Percentiles rank a stretch among this genome's conserved stretches.
These are phyloP conservation scores for Phaetusa simplex DNA, from an alignment of 2,113 vertebrate genomes.

Conservation along the genomic window DNA sequence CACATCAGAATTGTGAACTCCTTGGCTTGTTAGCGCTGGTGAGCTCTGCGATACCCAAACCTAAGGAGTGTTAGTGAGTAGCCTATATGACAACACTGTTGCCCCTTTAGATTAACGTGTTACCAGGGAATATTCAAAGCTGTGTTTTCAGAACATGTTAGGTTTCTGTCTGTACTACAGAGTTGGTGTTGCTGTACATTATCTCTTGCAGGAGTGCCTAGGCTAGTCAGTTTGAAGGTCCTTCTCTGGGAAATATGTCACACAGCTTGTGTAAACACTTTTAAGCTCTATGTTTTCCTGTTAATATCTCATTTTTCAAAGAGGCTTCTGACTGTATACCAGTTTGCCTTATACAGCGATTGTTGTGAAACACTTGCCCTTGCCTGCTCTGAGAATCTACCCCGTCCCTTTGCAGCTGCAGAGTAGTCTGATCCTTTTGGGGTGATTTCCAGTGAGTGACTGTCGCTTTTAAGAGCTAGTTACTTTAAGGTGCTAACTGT, in stretches of 20 bases:
- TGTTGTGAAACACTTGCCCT: not conserved
- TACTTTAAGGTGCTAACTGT: not conserved
- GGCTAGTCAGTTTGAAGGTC: not conserved
- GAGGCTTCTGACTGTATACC: not conserved
- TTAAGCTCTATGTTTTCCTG: not conserved
- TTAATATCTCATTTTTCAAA: not conserved
- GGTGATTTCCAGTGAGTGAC: not conserved
- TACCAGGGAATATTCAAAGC: not conserved
- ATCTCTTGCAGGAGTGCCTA: not conserved
- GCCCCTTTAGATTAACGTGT: not conserved
- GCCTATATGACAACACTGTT: not conserved
- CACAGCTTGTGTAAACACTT: not conserved
- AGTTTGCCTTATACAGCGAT: not conserved
- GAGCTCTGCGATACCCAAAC: not conserved
- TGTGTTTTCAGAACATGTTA: not conserved
- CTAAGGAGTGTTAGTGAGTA: not conserved
- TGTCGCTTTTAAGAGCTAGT: not conserved
- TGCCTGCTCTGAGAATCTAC: not conserved
- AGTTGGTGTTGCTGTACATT: not conserved
- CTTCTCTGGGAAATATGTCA: not conserved
- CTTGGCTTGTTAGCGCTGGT: not conserved
- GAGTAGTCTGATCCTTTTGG: not conserved
- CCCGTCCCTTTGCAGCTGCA: not conserved
- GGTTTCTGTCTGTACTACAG: not conserved
- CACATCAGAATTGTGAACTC: not conserved